Evolutionary conservation across 2,113 vertebrate genomes (phyloP).

Genomic region (Embiotoca jacksoni): DNA sequence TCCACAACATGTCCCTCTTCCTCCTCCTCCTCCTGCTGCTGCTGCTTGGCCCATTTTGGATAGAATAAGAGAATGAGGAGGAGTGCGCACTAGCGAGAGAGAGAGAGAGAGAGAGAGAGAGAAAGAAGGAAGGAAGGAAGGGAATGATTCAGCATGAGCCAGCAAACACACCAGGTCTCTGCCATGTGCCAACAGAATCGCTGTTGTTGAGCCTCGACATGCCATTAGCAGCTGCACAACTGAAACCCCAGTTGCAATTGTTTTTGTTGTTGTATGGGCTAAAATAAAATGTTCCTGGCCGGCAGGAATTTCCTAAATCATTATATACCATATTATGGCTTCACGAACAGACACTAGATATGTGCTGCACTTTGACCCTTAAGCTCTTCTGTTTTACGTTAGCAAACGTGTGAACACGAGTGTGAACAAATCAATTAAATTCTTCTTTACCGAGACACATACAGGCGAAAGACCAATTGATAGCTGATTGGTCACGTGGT

Average conservation of each 20-base stretch:
- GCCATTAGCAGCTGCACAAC: constrained; percentile 25
- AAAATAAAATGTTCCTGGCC: not conserved
- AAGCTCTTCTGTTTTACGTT: not conserved
- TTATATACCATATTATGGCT: too few species aligned
- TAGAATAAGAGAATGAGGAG: constrained; percentile 41
- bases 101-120: constrained; percentile 31
- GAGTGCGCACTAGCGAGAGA: constrained; percentile 13
- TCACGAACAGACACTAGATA: not conserved
- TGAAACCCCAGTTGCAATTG: not conserved
- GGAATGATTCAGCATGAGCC: constrained; percentile 80
- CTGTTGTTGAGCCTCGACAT: constrained; percentile 38
- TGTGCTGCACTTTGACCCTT: not conserved
- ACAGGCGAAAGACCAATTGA: constrained; percentile 44
- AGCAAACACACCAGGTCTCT: constrained; percentile 48
- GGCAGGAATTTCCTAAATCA: not conserved
- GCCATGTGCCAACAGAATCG: constrained; percentile 27
- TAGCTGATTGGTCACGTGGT: constrained; percentile 51
- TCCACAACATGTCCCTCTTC: constrained; percentile 4
- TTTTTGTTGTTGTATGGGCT: constrained; percentile 17
- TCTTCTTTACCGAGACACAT: not conserved
- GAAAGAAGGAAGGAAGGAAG: constrained; percentile 39
- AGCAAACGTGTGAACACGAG: not conserved
- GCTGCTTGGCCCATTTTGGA: constrained; percentile 66
- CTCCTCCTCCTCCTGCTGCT: constrained; percentile 34
- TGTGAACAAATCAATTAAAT: constrained; percentile 4